phyloP scores from a whole-genome alignment of 2,888 invertebrate genomes.

The Pyrgus malvae region DNA sequence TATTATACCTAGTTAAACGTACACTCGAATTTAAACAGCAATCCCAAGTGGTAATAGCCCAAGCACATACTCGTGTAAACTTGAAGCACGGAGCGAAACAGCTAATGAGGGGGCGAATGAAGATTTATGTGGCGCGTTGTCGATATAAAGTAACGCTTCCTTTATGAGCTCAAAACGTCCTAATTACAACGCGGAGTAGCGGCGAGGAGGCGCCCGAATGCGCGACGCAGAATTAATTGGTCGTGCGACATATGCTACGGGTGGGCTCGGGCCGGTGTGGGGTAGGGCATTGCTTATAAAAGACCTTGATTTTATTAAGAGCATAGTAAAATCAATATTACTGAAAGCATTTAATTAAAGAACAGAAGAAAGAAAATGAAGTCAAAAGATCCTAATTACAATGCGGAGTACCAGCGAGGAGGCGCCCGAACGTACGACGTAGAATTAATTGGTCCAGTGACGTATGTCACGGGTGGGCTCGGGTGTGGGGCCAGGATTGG shows the following conservation, averaged over 20 bases:
- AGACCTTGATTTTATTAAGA: no score
- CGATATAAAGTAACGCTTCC: conserved; percentile 81
- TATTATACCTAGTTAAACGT: no score
- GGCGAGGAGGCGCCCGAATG: conserved; percentile 75
- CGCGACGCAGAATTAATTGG: conserved; percentile 78
- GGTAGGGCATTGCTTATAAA: background rate
- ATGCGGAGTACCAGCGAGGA: conserved; percentile 69
- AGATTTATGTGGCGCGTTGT: conserved; percentile 80
- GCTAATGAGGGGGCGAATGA: conserved; percentile 75
- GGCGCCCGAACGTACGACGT: conserved; percentile 79
- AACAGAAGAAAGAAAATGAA: no score
- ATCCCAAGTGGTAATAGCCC: background rate
- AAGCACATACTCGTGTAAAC: background rate
- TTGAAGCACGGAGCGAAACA: conserved; percentile 42
- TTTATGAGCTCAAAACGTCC: conserved; percentile 81
- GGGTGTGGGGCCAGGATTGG: background rate
- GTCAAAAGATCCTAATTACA: conserved; percentile 82
- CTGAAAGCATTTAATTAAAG: no score
- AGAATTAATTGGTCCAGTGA: conserved; percentile 76
- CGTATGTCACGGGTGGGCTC: conserved; percentile 54
- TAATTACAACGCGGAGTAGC: conserved; percentile 78
- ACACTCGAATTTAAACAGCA: background rate
- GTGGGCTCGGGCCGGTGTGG: conserved; percentile 35
- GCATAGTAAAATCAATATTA: no score
- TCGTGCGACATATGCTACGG: conserved; percentile 69